A percentile compares a stretch with the other conserved stretches of the same genome.
Evolutionary conservation across 2,888 invertebrate genomes (phyloP).

Genomic region (Tetragnatha montana): DNA sequence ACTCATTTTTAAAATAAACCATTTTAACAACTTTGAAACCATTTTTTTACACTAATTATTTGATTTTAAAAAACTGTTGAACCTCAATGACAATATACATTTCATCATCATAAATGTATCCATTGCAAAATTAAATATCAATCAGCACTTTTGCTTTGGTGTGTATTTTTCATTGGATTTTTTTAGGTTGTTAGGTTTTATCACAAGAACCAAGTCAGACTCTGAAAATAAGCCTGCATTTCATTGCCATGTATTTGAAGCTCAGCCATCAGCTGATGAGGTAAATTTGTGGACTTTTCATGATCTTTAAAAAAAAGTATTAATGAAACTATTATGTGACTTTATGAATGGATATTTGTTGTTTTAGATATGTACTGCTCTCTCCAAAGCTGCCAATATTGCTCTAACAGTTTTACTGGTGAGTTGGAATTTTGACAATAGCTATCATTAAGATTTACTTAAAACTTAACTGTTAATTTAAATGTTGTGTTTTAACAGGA

Average conservation of each 20-base stretch:
- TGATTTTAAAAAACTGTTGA: background rate
- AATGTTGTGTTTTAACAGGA: slow-evolving; percentile 43
- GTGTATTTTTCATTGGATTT: slow-evolving; percentile 5
- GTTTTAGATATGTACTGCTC: slow-evolving; percentile 64
- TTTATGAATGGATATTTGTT: background rate
- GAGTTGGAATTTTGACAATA: slow-evolving; percentile 20
- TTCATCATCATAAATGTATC: too few relatives aligned
- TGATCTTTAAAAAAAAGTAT: background rate
- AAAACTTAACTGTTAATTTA: background rate
- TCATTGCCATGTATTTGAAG: slow-evolving; percentile 71
- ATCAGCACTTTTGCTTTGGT: background rate
- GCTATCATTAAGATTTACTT: background rate
- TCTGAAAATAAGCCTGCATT: slow-evolving; percentile 60
- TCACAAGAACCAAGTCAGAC: slow-evolving; percentile 67
- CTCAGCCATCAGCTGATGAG: slow-evolving; percentile 69
- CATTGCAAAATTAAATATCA: too few relatives aligned
- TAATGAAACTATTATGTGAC: too few relatives aligned
- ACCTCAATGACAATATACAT: too few relatives aligned
- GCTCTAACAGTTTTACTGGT: slow-evolving; percentile 66
- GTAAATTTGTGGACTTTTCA: slow-evolving; percentile 37
- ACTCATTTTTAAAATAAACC: background rate
- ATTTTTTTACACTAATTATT: background rate
- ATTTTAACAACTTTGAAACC: background rate
- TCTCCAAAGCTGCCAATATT: slow-evolving; percentile 70
- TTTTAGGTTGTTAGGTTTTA: slow-evolving; percentile 67